Conservation (phyloP, 2,888 invertebrate species). For the Saturnia japonica region DNA sequence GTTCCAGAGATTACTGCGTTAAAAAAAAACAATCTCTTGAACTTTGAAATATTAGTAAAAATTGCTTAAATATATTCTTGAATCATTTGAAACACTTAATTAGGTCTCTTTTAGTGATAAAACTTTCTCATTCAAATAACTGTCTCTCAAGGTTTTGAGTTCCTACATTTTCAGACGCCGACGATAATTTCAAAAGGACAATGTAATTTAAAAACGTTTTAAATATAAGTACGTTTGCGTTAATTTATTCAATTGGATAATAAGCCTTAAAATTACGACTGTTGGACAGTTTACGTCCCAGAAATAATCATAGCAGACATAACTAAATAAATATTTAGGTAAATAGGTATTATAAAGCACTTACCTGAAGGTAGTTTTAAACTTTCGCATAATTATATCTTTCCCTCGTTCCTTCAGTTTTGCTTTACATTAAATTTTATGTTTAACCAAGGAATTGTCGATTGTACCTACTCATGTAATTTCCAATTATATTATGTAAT, state of each 20-base stretch:
- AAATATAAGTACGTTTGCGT: conserved; percentile 40
- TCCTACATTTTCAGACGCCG: neutral
- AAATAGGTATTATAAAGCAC: no score
- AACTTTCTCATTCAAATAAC: neutral
- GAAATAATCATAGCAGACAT: neutral
- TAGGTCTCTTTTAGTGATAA: neutral
- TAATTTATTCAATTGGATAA: conserved; percentile 66
- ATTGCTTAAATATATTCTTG: neutral
- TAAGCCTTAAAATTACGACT: conserved; percentile 43
- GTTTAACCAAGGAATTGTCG: neutral
- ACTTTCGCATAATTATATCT: neutral
- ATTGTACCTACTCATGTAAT: neutral
- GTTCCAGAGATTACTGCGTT: no score
- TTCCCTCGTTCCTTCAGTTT: neutral
- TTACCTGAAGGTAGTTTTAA: no score
- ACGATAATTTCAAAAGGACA: conserved; percentile 8
- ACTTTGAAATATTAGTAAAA: neutral
- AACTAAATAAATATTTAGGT: no score
- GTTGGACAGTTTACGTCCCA: conserved; percentile 28
- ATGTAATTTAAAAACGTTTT: conserved; percentile 29
- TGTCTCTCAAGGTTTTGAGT: neutral
- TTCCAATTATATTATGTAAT: neutral
- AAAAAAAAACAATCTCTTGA: no score
- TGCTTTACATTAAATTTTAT: neutral
- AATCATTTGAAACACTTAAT: conserved; percentile 8